Evolutionary conservation across 2,888 invertebrate species (phyloP), one percentile per base, ranked within the genome.

Genomic region (Anoncus sp.): DNA sequence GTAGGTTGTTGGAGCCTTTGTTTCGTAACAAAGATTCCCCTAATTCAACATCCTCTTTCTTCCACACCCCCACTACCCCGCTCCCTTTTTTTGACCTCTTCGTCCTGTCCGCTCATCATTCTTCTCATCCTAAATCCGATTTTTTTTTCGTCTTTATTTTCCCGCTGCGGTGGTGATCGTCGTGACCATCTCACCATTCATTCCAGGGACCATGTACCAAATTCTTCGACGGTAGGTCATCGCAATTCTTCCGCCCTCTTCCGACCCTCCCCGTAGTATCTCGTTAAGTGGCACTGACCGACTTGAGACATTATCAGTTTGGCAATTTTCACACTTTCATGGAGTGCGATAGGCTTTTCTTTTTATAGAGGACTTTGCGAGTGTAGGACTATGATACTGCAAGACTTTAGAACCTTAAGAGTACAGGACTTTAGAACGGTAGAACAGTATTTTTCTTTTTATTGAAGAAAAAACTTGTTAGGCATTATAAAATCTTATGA

Each of bases 201-300:
- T 66, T 67, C 55, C 70, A 55, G 71, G 75, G 66, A 78, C 75
- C 71, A 78, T 78, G 78, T 71, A 75, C 66, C 75, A 71, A 67
- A 78, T 24, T 51, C 67, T 70, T 75, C 77, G 47, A 75, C 71
- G 78, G 78, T 78, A 78, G 62, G 78, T 75, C 59, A 77, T 18
- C 57, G 35, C 31, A 18, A 16, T 51, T 9, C 18, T 35, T 55
- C 60, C 40, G 49, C 49, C 24, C 60, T 49, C n/a, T 67, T n/a
- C 16, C 22, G 2, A 14, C 22, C 60, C n/a, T 14, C 14, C 43
- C 22, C 49, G 22, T 9, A 22, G 22, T 22, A 12, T 20, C 49
- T 49, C 16, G 16, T 47, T 9, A 12, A 43, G 31, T 53, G 27
- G 24, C 31, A 47, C 47, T 47, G 53, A 53, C 27, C 31, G 27